Evolutionary conservation across 1,140 invertebrate genomes (phyloP).

Genomic region (Achroia grisella): DNA sequence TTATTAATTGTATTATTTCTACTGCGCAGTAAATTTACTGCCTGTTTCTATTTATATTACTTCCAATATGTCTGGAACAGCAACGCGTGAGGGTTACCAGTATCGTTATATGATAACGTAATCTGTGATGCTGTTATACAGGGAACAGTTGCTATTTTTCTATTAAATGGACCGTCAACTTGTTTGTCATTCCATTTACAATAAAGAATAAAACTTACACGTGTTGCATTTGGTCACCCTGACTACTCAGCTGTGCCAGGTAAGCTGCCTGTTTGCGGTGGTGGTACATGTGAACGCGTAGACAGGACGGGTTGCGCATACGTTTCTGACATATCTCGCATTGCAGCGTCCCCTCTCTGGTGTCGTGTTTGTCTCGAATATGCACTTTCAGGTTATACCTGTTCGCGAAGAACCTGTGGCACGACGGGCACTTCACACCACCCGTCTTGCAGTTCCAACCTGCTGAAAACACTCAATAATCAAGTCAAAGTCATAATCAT

Average conservation of each 20-base stretch:
- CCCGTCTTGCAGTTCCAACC: slow-evolving; percentile 68
- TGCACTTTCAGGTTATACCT: slow-evolving; percentile 78
- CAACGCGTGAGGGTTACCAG: too few relatives aligned
- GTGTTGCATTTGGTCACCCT: slow-evolving; percentile 46
- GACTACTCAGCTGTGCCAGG: slow-evolving; percentile 46
- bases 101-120: too few relatives aligned
- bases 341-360: slow-evolving; percentile 67
- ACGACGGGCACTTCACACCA: slow-evolving; percentile 75
- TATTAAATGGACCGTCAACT: too few relatives aligned
- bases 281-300: slow-evolving; percentile 76
- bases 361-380: slow-evolving; percentile 76
- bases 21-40: too few relatives aligned
- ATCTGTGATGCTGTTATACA: too few relatives aligned
- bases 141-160: too few relatives aligned
- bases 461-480: slow-evolving; percentile 4
- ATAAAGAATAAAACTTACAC: too few relatives aligned
- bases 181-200: too few relatives aligned
- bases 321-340: slow-evolving; percentile 75
- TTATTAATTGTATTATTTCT: too few relatives aligned
- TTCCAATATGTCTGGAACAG: too few relatives aligned
- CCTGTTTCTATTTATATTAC: too few relatives aligned
- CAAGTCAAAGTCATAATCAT: too few relatives aligned
- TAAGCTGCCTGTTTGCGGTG: slow-evolving; percentile 74
- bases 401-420: slow-evolving; percentile 76
- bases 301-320: slow-evolving; percentile 75